Evolutionary conservation across 2,888 invertebrate genomes (phyloP).

Genomic region (Drosophila mimica): DNA sequence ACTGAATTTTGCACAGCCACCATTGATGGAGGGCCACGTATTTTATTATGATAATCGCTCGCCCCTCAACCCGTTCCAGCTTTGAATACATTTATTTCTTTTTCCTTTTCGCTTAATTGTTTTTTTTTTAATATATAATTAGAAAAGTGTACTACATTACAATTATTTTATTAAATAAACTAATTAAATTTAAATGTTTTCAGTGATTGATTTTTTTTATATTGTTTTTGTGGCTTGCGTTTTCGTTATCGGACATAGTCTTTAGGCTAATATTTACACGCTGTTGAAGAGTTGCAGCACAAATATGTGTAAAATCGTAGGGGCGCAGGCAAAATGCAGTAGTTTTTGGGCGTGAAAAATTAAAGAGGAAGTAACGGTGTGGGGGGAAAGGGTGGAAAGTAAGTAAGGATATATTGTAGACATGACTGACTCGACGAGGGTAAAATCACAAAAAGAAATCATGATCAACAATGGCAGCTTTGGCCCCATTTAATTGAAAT

Average conservation of each 20-base stretch:
- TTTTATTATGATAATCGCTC: not conserved
- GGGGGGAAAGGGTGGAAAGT: slow-evolving; percentile 1
- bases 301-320: slow-evolving; percentile 66
- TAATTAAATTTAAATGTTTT: slow-evolving; percentile 70
- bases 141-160: slow-evolving; percentile 78
- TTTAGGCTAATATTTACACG: slow-evolving; percentile 80
- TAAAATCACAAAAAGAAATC: slow-evolving; percentile 56
- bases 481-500: slow-evolving; percentile 91
- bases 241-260: slow-evolving; percentile 58
- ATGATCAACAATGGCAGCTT: slow-evolving; percentile 52
- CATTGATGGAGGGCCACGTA: not conserved
- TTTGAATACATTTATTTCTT: slow-evolving; percentile 15
- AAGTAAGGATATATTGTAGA: slow-evolving; percentile 14
- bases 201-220: slow-evolving; percentile 46
- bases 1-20: not conserved
- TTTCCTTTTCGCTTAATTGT: slow-evolving; percentile 49
- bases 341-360: slow-evolving; percentile 14
- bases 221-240: slow-evolving; percentile 51
- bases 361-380: slow-evolving; percentile 2
- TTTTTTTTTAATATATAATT: slow-evolving; percentile 62
- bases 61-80: not conserved
- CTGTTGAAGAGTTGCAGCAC: slow-evolving; percentile 60
- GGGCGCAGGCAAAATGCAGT: slow-evolving; percentile 29
- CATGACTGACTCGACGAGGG: slow-evolving; percentile 29
- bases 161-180: slow-evolving; percentile 75